Percentiles rank a stretch among this genome's conserved stretches.
Conservation (phyloP, 2,888 invertebrate genomes). For the Crematogaster levior region DNA sequence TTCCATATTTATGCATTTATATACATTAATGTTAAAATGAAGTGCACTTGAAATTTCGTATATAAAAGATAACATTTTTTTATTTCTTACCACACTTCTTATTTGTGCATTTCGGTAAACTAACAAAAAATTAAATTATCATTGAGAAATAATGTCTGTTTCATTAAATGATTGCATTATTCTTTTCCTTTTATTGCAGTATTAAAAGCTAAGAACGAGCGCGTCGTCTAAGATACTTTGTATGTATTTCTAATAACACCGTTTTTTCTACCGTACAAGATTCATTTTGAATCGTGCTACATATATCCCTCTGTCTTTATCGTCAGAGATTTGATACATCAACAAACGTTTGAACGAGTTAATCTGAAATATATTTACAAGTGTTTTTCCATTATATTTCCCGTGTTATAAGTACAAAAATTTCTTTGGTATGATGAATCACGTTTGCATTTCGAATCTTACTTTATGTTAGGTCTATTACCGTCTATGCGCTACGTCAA, state of each 20-base stretch:
- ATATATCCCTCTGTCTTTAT: background rate
- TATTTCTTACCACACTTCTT: background rate
- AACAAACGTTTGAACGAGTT: slow-evolving; percentile 21
- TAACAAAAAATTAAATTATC: slow-evolving; percentile 7
- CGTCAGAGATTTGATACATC: slow-evolving; percentile 13
- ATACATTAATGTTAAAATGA: background rate
- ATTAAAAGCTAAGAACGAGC: background rate
- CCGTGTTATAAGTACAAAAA: slow-evolving; percentile 41
- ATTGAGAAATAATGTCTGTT: background rate
- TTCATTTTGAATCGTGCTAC: slow-evolving; percentile 21
- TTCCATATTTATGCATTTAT: background rate
- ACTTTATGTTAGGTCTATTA: slow-evolving; percentile 30
- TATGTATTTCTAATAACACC: slow-evolving; percentile 32
- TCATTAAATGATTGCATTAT: background rate
- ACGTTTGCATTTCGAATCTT: slow-evolving; percentile 29
- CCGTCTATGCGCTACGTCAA: slow-evolving; percentile 43
- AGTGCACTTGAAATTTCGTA: background rate
- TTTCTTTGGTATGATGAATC: slow-evolving; percentile 9
- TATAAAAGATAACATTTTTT: slow-evolving; percentile 3
- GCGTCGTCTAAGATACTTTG: background rate
- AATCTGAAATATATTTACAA: slow-evolving; percentile 40
- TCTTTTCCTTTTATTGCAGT: slow-evolving; percentile 9
- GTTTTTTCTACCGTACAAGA: slow-evolving; percentile 6
- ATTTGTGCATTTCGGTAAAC: background rate
- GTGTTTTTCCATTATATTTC: slow-evolving; percentile 7